Base-by-base conservation (phyloP, 2,797 vertebrate species). In the Parotocinclus haroldoi region DNA sequence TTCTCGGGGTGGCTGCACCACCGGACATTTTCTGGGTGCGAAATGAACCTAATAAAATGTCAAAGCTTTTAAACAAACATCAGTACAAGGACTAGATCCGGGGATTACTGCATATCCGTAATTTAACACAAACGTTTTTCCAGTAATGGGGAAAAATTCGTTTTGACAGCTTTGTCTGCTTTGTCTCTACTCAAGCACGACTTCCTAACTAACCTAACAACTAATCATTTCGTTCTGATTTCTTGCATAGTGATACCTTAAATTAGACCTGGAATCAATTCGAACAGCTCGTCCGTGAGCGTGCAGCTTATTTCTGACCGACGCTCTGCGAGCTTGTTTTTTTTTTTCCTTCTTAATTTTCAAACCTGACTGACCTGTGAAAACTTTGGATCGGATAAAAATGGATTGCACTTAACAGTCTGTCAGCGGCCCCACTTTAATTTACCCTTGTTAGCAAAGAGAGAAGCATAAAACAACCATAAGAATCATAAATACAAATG, bases 391-490 rank as follows among this genome's bases (percentile, higher is more conserved):
- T 56, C 66, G 62, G 10, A 42, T 39, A 57, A 51, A 36, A 52
- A 51, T 38, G 38, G 58, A 73, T 72, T 77, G 72, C 72, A 74
- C 72, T 56, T 61, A 74, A 74, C 69, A 72, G 76, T 77, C 66
- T 72, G 52, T 71, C 61, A 70, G 76, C 57, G 37, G 55, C 64
- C 5, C 65, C 60, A 49, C 57, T 63, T 73, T 71, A 46, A 71
- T 72, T 70, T 73, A 66, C 69, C 66, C 60, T 67, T 74, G 63
- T 70, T 72, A 71, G 73, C 70, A 68, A 75, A 63, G 36, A 66
- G 49, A 64, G 67, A 76, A 76, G 52, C 69, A 65, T 70, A 46
- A 69, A 72, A 72, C 59, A 46, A 68, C 63, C 51, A 71, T 53
- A 66, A 51, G 39, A 63, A 68, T 68, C 52, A 66, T 71, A 75